phyloP scores from a whole-genome alignment of 2,888 invertebrate species.

The Latrodectus hesperus region DNA sequence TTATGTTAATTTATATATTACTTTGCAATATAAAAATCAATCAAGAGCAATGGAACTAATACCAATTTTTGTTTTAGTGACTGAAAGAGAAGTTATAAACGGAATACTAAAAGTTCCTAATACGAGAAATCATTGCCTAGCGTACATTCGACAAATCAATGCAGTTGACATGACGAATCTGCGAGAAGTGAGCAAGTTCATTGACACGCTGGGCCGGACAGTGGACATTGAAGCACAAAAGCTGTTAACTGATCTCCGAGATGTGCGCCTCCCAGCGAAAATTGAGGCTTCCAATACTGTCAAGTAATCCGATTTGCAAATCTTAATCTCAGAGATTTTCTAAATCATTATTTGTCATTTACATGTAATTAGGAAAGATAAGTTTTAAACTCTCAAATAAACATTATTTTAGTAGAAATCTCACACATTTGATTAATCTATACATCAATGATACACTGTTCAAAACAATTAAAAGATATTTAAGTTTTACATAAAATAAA shows the following conservation, averaged over 20 bases:
- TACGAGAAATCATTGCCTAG: slow-evolving; percentile 95
- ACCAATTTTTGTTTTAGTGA: slow-evolving; percentile 80
- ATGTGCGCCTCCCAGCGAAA: slow-evolving; percentile 90
- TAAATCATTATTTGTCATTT: not conserved
- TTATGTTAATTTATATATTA: too few species aligned
- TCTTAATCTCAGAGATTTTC: not conserved
- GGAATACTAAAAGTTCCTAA: slow-evolving; percentile 94
- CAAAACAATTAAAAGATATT: too few species aligned
- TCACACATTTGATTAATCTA: too few species aligned
- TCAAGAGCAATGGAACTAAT: too few species aligned
- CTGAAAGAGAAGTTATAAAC: slow-evolving; percentile 97
- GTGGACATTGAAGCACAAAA: slow-evolving; percentile 95
- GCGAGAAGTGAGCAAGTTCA: slow-evolving; percentile 93
- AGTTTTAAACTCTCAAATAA: too few species aligned
- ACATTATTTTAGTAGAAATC: too few species aligned
- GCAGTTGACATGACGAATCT: slow-evolving; percentile 97
- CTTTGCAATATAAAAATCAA: too few species aligned
- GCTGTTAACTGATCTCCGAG: slow-evolving; percentile 88
- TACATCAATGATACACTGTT: too few species aligned
- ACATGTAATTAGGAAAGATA: too few species aligned
- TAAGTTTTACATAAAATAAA: too few species aligned
- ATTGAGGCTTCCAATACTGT: slow-evolving; percentile 91
- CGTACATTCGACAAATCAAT: slow-evolving; percentile 93
- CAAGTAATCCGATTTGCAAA: slow-evolving; percentile 79
- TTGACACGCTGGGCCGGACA: slow-evolving; percentile 93